Evolutionary conservation across 2,888 invertebrate genomes (phyloP), one percentile per base, ranked within the genome.

Genomic region (Kryphioiulus occultus): DNA sequence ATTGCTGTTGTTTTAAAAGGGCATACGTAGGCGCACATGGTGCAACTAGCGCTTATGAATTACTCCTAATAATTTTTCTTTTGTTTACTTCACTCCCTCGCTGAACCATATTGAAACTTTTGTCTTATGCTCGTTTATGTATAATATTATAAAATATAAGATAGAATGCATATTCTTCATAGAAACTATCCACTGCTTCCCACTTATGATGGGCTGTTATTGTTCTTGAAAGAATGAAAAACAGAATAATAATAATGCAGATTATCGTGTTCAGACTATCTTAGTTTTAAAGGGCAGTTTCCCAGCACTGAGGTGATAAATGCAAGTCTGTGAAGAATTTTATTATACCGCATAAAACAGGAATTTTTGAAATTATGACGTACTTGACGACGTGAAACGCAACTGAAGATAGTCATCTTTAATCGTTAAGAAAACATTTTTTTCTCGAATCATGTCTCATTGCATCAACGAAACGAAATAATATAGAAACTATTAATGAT

Each of bases 1-100:
- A 68, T 68, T 68, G 68, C 68, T 68, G 68, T 68, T 68, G 68
- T 68, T 68, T 68, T 68, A 68, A 68, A 68, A 68, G 68, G 68
- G 68, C 68, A 68, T 68, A 68, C 68, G 68, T 26, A 68, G 68
- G 26, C 68, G 26, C 68, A 68, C 68, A 68, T 68, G 68, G 68
- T 26, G 68, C 68, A 68, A 68, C 68, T 68, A 26, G 68, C 68
- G 68, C 22, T 68, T 68, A 68, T 68, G 26, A 68, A 68, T 68
- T 68, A 26, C 68, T 68, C 68, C n/a, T 68, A 68, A 68, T 68
- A 68, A 26, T 68, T 68, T 10, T 68, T 68, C 26, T n/a, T 26
- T 68, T 68, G 22, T 68, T 1, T 68, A 68, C 22, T 68, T 1
- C 68, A 68, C 68, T 68, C 26, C 26, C 68, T 68, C 68, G 26